Evolutionary conservation across 2,113 vertebrate species (phyloP).

Genomic region (Typhlomys cinereus): DNA sequence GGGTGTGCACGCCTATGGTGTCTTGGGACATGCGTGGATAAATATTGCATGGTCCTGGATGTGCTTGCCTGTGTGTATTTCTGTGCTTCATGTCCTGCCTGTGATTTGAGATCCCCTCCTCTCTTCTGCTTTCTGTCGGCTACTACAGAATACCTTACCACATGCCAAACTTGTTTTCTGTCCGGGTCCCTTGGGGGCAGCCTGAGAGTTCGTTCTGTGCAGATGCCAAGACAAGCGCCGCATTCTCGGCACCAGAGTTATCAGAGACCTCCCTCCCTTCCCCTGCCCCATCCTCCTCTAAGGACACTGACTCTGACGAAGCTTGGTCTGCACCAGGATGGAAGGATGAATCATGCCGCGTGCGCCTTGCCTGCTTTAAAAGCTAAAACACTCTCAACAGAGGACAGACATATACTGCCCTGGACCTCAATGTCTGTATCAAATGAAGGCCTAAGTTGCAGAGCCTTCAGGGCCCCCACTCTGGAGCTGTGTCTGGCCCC

Average conservation of each 20-base stretch:
- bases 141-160: background rate
- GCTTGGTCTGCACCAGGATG: background rate
- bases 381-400: background rate
- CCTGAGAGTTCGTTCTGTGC: background rate
- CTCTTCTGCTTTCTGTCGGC: background rate
- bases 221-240: background rate
- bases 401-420: background rate
- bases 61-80: background rate
- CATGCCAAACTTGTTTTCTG: background rate
- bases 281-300: background rate
- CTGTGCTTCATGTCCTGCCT: background rate
- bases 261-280: background rate
- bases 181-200: background rate
- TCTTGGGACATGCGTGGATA: fast-evolving
- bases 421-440: background rate
- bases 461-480: too few relatives aligned
- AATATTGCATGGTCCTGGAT: background rate
- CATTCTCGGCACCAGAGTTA: too few relatives aligned
- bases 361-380: background rate
- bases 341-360: background rate
- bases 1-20: too few relatives aligned
- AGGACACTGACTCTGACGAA: background rate
- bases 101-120: background rate
- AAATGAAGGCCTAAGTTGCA: too few relatives aligned
- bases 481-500: too few relatives aligned